Evolutionary conservation across 2,888 invertebrate species (phyloP).

Genomic region (Drosophila limbata): DNA sequence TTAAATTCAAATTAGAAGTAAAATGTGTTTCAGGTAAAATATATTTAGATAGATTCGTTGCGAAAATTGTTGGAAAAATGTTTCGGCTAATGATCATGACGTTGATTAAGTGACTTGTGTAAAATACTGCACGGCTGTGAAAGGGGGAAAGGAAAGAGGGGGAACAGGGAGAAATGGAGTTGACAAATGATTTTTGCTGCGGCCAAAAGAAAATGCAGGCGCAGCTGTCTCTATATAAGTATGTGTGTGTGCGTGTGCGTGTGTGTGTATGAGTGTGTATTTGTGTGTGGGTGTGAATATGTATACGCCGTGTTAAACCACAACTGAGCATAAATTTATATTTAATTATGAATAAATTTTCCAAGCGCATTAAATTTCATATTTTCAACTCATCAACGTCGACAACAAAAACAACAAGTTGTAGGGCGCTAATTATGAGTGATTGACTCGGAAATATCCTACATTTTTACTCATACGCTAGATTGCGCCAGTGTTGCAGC

Average conservation of each 20-base stretch:
- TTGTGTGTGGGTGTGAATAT: constrained; percentile 16
- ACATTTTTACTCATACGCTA: background rate
- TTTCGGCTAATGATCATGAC: constrained; percentile 35
- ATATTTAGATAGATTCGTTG: constrained; percentile 17
- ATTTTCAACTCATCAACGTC: constrained; percentile 70
- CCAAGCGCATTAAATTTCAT: constrained; percentile 74
- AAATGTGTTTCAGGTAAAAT: constrained; percentile 35
- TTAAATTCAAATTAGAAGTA: constrained; percentile 39
- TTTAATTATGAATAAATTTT: constrained; percentile 81
- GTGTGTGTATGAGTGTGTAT: background rate
- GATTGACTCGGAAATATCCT: background rate
- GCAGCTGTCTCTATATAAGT: constrained; percentile 16
- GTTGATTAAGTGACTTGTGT: constrained; percentile 37
- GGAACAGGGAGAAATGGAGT: constrained; percentile 2
- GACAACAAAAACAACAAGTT: constrained; percentile 30
- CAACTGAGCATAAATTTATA: constrained; percentile 79
- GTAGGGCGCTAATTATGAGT: background rate
- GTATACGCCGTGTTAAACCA: constrained; percentile 68
- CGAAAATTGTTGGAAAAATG: constrained; percentile 22
- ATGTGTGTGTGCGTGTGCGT: background rate
- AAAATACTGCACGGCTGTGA: constrained; percentile 6
- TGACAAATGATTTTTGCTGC: constrained; percentile 47
- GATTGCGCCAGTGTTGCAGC: background rate
- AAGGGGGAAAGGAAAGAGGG: background rate
- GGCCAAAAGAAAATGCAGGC: constrained; percentile 29